Base-by-base conservation (phyloP, 2,888 invertebrate species). In the Troides aeacus region DNA sequence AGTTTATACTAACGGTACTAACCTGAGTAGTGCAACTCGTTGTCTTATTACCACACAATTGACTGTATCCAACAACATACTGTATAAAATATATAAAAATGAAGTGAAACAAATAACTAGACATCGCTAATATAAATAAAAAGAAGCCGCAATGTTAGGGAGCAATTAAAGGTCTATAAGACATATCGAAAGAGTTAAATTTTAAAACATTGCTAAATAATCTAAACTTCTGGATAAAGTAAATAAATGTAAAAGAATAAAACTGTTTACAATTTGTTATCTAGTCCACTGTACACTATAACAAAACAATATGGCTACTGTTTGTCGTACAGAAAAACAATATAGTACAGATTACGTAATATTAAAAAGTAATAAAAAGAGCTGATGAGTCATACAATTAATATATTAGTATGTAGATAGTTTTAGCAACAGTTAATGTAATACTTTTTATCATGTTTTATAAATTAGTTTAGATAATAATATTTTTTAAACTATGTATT, bases 11-110 rank as follows among this genome's bases (percentile, higher is more conserved):
- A 59, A n/a, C 5, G 57, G 46, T 30, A 69, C 75, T 74, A 81
- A 91, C 92, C 88, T 90, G 88, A 23, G 84, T 87, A 64, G 85
- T 84, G 75, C 92, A 92, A 77, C 87, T 89, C 23, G 86, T 81
- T 23, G 81, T 84, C 62, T 80, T 83, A 65, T 87, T 87, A 62
- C 81, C 83, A 75, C 88, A 89, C 71, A 90, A 81, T 71, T 77
- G 76, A 24, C 70, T 74, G 21, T 77, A 75, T 69, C 83, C 84
- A 77, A 76, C 77, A 73, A 81, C 85, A 83, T 79, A 79, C 66
- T 86, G 79, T 39, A 70, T n/a, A 50, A 53, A 70, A 70, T 58
- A 59, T 58, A 63, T 46, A 30, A 70, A 8, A 39, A 42, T 82
- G 71, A 72, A 81, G 76, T 79, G 76, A 82, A 76, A 82, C 69